Evolutionary conservation across 1,140 invertebrate genomes (phyloP).

Genomic region (Periplaneta americana): DNA sequence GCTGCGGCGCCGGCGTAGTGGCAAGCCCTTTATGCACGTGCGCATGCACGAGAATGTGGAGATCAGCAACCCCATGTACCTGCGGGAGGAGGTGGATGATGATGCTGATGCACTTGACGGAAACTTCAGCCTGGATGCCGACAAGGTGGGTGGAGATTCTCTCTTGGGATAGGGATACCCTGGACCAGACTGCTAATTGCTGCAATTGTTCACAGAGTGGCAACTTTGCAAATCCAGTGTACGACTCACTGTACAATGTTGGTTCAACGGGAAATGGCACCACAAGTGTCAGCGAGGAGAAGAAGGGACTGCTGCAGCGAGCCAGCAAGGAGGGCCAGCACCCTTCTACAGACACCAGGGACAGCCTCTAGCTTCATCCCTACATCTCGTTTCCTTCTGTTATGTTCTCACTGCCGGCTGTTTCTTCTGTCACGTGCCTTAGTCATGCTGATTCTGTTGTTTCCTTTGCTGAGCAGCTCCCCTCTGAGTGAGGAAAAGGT

Average conservation of each 20-base stretch:
- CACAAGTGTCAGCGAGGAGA: constrained; percentile 40
- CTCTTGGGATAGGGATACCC: constrained; percentile 17
- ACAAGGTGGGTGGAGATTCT: constrained; percentile 42
- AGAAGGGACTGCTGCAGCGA: constrained; percentile 44
- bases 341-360: background rate
- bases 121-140: constrained; percentile 47
- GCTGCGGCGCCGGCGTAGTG: constrained; percentile 35
- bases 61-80: constrained; percentile 80
- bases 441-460: background rate
- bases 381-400: background rate
- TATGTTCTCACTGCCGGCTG: background rate
- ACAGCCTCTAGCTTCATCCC: background rate
- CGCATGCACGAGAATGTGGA: constrained; percentile 75
- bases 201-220: constrained; percentile 42
- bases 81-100: constrained; percentile 58
- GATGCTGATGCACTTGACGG: constrained; percentile 47
- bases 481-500: too few relatives aligned
- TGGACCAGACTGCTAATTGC: constrained; percentile 8
- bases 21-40: constrained; percentile 66
- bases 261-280: constrained; percentile 39
- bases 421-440: background rate
- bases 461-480: background rate
- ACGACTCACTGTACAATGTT: constrained; percentile 67
- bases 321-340: background rate
- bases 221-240: constrained; percentile 81